Conservation (phyloP, 2,797 vertebrate species). For the Nannoperca australis region DNA sequence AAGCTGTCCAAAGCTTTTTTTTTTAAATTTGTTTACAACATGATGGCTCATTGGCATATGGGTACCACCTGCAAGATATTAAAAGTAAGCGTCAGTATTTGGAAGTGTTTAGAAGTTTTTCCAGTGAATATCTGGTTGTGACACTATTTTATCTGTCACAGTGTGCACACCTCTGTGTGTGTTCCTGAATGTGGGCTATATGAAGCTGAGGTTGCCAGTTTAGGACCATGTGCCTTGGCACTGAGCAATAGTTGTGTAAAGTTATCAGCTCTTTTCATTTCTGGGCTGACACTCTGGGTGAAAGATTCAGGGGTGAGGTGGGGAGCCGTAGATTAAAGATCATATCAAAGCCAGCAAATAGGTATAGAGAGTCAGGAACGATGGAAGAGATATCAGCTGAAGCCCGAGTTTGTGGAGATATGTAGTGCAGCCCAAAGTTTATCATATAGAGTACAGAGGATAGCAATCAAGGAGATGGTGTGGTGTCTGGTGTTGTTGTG, state of each 20-base stretch:
- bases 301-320: constrained; percentile 71
- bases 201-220: constrained; percentile 40
- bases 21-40: constrained; percentile 32
- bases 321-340: constrained; percentile 81
- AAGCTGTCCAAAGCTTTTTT: constrained; percentile 46
- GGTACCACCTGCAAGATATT: constrained; percentile 41
- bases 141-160: constrained; percentile 13
- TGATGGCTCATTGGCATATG: constrained; percentile 32
- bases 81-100: constrained; percentile 21
- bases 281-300: constrained; percentile 60
- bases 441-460: constrained; percentile 54
- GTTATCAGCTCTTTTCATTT: constrained; percentile 71
- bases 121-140: constrained; percentile 5
- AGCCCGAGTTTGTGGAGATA: constrained; percentile 60
- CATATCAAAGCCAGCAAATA: constrained; percentile 74
- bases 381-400: constrained; percentile 68
- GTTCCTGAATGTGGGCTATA: not conserved
- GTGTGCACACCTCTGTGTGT: not conserved
- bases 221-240: constrained; percentile 27
- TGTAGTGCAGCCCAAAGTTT: constrained; percentile 50
- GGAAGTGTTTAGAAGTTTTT: constrained; percentile 14
- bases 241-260: constrained; percentile 62
- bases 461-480: constrained; percentile 45
- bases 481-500: constrained; percentile 30
- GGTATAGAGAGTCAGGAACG: constrained; percentile 54